phyloP scores from a whole-genome alignment of 1,140 invertebrate genomes.

The Drosophila prosaltans region DNA sequence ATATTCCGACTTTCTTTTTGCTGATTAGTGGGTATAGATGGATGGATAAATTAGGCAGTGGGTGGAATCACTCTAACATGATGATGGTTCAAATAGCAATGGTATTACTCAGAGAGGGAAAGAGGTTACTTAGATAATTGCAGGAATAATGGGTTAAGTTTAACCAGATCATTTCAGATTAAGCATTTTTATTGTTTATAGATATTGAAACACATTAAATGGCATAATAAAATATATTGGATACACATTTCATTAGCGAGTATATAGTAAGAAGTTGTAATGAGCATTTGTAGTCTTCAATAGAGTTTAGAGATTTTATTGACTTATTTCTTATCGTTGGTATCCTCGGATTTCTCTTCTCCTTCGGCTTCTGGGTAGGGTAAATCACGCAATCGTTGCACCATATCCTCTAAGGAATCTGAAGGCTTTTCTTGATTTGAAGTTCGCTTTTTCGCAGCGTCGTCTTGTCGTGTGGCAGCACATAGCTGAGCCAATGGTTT shows the following conservation, averaged over 20 bases:
- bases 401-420: conserved; percentile 74
- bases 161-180: neutral
- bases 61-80: too few relatives aligned
- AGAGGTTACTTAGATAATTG: neutral
- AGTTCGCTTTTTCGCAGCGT: conserved; percentile 55
- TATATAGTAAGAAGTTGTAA: conserved; percentile 45
- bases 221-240: conserved; percentile 16
- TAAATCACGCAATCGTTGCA: conserved; percentile 58
- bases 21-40: conserved; percentile 43
- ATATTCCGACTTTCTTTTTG: conserved; percentile 30
- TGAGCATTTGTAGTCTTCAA: conserved; percentile 54
- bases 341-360: neutral
- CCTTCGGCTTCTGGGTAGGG: conserved; percentile 50
- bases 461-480: conserved; percentile 55
- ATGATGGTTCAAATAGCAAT: too few relatives aligned
- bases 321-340: neutral
- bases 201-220: conserved; percentile 24
- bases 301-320: neutral
- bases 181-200: conserved; percentile 6
- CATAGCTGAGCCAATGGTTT: conserved; percentile 55
- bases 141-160: neutral
- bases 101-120: too few relatives aligned
- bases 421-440: conserved; percentile 23
- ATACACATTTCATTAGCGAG: conserved; percentile 42
- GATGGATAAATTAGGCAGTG: conserved; percentile 24